A percentile compares a stretch with the other conserved stretches of the same genome.
Evolutionary conservation across 2,888 invertebrate species (phyloP).

Genomic region (Pandemis heparana): DNA sequence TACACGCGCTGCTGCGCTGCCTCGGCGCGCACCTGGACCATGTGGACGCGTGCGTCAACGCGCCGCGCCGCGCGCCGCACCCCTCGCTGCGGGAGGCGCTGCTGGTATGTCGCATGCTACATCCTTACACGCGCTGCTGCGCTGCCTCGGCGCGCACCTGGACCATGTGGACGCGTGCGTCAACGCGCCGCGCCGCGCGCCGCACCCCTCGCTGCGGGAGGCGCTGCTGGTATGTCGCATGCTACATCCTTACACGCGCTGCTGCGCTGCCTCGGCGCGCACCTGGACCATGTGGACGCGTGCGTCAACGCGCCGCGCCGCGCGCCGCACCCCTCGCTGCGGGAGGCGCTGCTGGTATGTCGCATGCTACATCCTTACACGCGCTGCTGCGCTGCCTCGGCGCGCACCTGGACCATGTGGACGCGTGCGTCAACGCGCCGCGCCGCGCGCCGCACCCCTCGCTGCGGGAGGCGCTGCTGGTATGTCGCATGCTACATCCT

Average conservation of each 20-base stretch:
- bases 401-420: constrained; percentile 70
- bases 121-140: constrained; percentile 70
- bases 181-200: constrained; percentile 53
- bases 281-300: constrained; percentile 69
- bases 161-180: constrained; percentile 67
- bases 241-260: constrained; percentile 64
- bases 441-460: constrained; percentile 53
- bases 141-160: constrained; percentile 72
- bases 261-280: constrained; percentile 70
- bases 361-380: constrained; percentile 40
- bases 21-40: constrained; percentile 70
- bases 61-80: constrained; percentile 52
- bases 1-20: constrained; percentile 73
- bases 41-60: constrained; percentile 64
- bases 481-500: constrained; percentile 45
- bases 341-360: constrained; percentile 69
- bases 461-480: constrained; percentile 69
- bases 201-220: constrained; percentile 62
- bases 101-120: constrained; percentile 54
- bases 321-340: constrained; percentile 56
- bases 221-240: constrained; percentile 63
- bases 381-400: constrained; percentile 74
- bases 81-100: constrained; percentile 67
- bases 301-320: constrained; percentile 57
- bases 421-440: constrained; percentile 60